Evolutionary conservation across 2,888 invertebrate genomes (phyloP), one percentile per base, ranked within the genome.

Genomic region (Scaptomyza flava): DNA sequence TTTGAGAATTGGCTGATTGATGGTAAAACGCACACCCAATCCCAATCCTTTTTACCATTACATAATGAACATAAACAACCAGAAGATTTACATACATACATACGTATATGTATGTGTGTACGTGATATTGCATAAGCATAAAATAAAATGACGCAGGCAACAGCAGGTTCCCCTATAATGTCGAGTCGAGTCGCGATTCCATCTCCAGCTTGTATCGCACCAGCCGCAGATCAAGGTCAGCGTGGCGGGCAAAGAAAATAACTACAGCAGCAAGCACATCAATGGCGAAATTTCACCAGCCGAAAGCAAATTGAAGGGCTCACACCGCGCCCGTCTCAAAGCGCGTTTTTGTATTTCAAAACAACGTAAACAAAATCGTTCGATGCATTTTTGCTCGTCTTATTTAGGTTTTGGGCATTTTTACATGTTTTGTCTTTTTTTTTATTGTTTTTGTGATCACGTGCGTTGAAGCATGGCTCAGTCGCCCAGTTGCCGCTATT

Each of bases 201-300:
- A 66, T 63, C 65, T 47, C 34, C 60, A 62, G 58, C 66, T 36
- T 57, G 17, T 17, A 17, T 23, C 23, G 23, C 23, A 3, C 23
- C 67, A 56, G 56, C 54, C 42, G 20, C 81, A 79, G 69, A 82
- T 82, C 81, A 82, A 82, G 81, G 81, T 82, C 81, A 82, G 60
- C 33, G 34, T 30, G 61, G 57, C 59, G 38, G 50, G 61, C 48
- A 62, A 69, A 61, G 70, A 69, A 68, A 67, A 67, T 59, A 53
- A 50, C 48, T 45, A 33, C 68, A 64, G 8, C 52, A 14, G 7
- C 57, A 52, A 52, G 53, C 60, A 71, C 58, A 38, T 66, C 66
- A 67, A 71, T 59, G 64, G 68, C 68, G 62, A 81, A 81, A 81
- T 81, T 81, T 81, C 85, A 79, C 82, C 81, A 81, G 80, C 36